Percentiles rank a stretch among this genome's conserved stretches.
Conservation (phyloP, 2,888 invertebrate species). For the Glaucopsyche alexis region DNA sequence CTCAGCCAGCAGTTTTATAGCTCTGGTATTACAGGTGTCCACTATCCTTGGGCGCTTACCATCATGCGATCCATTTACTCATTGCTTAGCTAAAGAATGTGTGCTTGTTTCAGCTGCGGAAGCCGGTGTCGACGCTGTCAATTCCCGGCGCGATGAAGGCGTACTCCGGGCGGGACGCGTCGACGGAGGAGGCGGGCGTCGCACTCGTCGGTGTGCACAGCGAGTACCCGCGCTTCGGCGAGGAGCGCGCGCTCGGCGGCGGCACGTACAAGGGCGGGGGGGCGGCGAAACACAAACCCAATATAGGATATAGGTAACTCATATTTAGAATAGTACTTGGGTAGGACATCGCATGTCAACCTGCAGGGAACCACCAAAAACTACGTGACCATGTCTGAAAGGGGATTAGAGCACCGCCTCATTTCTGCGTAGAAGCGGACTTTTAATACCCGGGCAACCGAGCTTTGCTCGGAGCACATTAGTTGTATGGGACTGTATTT, state of each 20-base stretch:
- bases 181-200: constrained; percentile 90
- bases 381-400: too few relatives aligned
- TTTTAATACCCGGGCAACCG: too few relatives aligned
- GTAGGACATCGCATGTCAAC: too few relatives aligned
- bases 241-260: constrained; percentile 89
- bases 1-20: too few relatives aligned
- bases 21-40: too few relatives aligned
- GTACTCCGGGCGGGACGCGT: constrained; percentile 81
- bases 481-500: too few relatives aligned
- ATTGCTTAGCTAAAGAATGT: background rate
- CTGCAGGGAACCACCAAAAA: too few relatives aligned
- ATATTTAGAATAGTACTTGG: background rate
- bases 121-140: constrained; percentile 98
- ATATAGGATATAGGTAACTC: constrained; percentile 90
- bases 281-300: constrained; percentile 92
- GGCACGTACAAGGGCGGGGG: constrained; percentile 87
- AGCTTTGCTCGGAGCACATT: too few relatives aligned
- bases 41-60: too few relatives aligned
- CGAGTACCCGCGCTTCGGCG: constrained; percentile 94
- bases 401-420: too few relatives aligned
- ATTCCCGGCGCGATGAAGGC: constrained; percentile 96
- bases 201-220: constrained; percentile 94
- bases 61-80: too few relatives aligned
- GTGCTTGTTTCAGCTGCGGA: constrained; percentile 90
- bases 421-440: too few relatives aligned